Conservation (phyloP, 2,797 vertebrate species). For the Falco biarmicus region DNA sequence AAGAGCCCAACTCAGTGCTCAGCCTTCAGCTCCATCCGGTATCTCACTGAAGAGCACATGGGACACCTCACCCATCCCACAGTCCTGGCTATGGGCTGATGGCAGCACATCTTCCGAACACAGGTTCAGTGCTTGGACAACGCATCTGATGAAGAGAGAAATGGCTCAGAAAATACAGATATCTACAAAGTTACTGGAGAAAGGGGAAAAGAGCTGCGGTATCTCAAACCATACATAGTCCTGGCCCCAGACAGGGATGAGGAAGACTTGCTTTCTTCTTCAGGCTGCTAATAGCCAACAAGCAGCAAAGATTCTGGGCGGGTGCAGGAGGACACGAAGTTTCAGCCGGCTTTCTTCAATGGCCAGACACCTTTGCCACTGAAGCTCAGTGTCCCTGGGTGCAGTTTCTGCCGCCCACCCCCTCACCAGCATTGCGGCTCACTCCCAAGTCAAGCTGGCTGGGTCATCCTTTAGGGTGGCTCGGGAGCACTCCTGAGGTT, state of each 20-base stretch:
- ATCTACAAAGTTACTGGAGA: background rate
- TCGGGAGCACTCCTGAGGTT: background rate
- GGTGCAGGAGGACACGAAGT: background rate
- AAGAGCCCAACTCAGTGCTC: background rate
- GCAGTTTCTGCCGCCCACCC: background rate
- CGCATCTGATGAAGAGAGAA: background rate
- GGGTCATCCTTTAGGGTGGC: background rate
- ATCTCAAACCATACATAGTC: background rate
- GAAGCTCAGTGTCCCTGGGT: background rate
- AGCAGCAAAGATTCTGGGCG: background rate
- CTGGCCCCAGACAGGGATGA: background rate
- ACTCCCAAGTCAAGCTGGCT: background rate
- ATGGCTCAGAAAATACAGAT: background rate
- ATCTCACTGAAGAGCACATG: fast-evolving
- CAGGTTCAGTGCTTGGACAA: fast-evolving
- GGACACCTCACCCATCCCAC: background rate
- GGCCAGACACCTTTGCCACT: background rate
- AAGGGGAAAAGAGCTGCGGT: background rate
- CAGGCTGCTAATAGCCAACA: background rate
- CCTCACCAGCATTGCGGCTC: background rate
- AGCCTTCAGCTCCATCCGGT: background rate
- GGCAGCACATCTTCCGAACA: fast-evolving
- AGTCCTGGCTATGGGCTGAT: background rate
- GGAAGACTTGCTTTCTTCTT: background rate
- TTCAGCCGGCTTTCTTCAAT: background rate